Evolutionary conservation across 2,113 vertebrate genomes (phyloP), one percentile per base, ranked within the genome.

Genomic region (Nothocercus julius): DNA sequence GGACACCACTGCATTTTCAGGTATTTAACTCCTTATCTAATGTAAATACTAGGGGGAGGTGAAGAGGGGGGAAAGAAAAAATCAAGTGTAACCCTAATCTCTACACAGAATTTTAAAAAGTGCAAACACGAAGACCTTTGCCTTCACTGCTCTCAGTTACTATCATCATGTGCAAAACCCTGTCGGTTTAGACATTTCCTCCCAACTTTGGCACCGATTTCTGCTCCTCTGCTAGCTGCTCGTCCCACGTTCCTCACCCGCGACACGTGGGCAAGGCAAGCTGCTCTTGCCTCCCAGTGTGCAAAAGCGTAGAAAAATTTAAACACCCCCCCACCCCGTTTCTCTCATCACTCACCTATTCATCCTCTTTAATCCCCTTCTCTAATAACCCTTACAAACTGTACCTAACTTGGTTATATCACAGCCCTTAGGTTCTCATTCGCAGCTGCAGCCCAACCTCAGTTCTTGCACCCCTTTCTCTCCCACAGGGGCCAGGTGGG

Each of bases 401-500:
- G 12, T 4, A 44, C 3, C 17, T 61, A 6, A 1, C 5, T 45
- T n/a, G 49, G 49, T 11, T 49, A 11, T 92, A 76, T 44, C 10
- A 1, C 36, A 56, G 42, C 40, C 36, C 7, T 5, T 51, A 14
- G 42, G 64, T 79, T 73, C 32, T 51, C 12, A 79, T 47, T 36
- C 63, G n/a, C 83, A 96, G 82, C 69, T 63, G 45, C 40, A 75
- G 49, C 77, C 16, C 49, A 77, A 69, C 58, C 74, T 79, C 53
- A 77, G 45, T 81, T 95, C 90, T 66, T 66, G 82, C 75, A 80
- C 96, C 18, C 24, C 47, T 15, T 69, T 76, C 24, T 80, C 93
- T 97, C 94, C 68, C 42, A 72, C 94, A 88, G 87, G 93, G 97
- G 93, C 61, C 53, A 95, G 87, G 96, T 82, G 45, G 44, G 40